Evolutionary conservation across 37 sponge, comb jelly and placozoan species (phyloP).

Genomic region (Ianthella basta): DNA sequence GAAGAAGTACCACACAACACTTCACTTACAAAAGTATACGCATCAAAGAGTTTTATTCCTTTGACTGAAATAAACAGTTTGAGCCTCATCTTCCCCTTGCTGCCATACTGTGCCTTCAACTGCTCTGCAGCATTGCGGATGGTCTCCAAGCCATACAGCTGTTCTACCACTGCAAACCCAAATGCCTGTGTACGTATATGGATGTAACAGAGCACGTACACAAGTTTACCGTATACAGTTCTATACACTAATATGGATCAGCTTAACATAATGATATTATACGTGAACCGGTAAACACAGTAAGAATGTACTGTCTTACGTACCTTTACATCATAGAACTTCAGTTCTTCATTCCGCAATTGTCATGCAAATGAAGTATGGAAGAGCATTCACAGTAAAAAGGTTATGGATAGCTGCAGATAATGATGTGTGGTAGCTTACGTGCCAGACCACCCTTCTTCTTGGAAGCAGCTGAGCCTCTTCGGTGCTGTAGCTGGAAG

Average conservation of each 20-base stretch:
- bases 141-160: constrained; percentile 85
- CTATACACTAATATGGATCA: background rate
- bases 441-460: constrained; percentile 73
- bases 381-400: too few species aligned
- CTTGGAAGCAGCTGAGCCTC: constrained; percentile 49
- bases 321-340: constrained; percentile 87
- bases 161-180: constrained; percentile 89
- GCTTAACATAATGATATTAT: background rate
- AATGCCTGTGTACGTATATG: constrained; percentile 50
- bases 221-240: too few species aligned
- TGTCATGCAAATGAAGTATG: background rate
- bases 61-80: constrained; percentile 85
- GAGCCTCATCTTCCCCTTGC: constrained; percentile 77
- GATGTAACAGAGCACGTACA: too few species aligned
- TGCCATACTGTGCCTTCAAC: constrained; percentile 80
- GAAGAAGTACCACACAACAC: background rate
- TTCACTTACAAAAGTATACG: constrained; percentile 61
- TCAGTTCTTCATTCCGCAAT: constrained; percentile 41
- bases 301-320: background rate
- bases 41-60: constrained; percentile 82
- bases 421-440: too few species aligned
- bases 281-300: too few species aligned
- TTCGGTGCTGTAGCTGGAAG: constrained; percentile 64
- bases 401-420: too few species aligned
- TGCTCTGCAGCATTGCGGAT: constrained; percentile 73